Evolutionary conservation across 2,888 invertebrate genomes (phyloP), one percentile per base, ranked within the genome.

Genomic region (Nephrotoma appendiculata): DNA sequence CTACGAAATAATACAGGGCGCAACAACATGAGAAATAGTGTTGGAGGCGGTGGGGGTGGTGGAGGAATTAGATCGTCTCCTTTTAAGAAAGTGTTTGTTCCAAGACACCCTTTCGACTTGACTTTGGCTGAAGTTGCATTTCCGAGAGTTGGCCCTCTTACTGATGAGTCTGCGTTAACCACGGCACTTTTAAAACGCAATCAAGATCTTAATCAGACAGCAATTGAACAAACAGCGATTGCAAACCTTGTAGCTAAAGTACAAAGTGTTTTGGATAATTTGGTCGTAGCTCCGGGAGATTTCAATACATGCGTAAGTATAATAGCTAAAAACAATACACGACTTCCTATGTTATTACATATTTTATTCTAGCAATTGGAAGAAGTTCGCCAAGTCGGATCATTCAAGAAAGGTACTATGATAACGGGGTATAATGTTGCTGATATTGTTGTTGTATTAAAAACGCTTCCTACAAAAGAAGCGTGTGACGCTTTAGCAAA

Each of bases 341-440:
- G 86, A 88, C 89, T 88, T 1, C 2, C 15, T 71, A 71, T 31
- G 19, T 6, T 31, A 71, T 9, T 71, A 12, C 31, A 31, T 31
- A 31, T 91, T 44, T 86, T 83, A 86, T 91, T 15, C 89, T 57
- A 96, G 96, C 96, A 97, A 94, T 92, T 98, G 86, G 97, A 98
- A 90, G 99, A 99, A 92, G 98, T 98, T 0, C 94, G 98, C 0
- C 98, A 98, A 92, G 99, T 99, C 6, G 99, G 99, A 0, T 98
- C 99, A 0, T 99, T 98, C 91, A 99, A 99, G 91, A 99, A 99
- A 90, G 98, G 99, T 1, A 99, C 99, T 0, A 98, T 99, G 96
- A 95, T 99, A 90, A 95, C 97, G 0, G 98, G 98, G 1, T 97
- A 97, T 91, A 98, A 98, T 91, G 95, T 98, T 0, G 99, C 99